Base-by-base conservation (phyloP, 2,888 invertebrate species). In the Leptopterna dolabrata region DNA sequence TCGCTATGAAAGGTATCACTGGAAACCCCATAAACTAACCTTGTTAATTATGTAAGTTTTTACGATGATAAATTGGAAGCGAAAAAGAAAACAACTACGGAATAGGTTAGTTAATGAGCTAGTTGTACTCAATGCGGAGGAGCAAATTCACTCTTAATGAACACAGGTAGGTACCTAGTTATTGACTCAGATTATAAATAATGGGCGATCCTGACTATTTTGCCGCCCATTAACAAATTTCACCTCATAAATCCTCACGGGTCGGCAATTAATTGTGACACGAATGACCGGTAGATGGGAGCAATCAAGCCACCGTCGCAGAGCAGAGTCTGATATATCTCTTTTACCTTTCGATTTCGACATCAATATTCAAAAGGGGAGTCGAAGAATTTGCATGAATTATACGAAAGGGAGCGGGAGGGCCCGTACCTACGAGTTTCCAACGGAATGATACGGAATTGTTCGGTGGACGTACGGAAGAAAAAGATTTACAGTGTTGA, bases 281-380 rank as follows among this genome's bases (percentile, higher is more conserved):
- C 4, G 63, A 24, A 63, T 63, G 24, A 63, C 63, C 63, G 24
- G 24, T 63, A 63, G 24, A 63, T 24, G 63, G n/a, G 36, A 36
- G 63, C 63, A 27, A 63, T 63, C 63, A 63, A 63, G 63, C 63
- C 63, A 63, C 63, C 63, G 63, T 63, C 24, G 63, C 19, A 63
- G 9, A 2, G 11, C 11, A 63, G 6, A 9, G 24, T 11, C 24
- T 63, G 63, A 41, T 76, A 41, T 41, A 41, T 41, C 73, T 76
- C 36, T 76, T 76, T 76, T 36, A 41, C 41, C 73, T 41, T 76
- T 76, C 41, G 30, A 30, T 30, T 76, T 41, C 73, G 36, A 76
- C 73, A 76, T 76, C 73, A 76, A 76, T 76, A 76, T 76, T 30
- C 73, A 76, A 13, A 6, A 76, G 73, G 73, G 24, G 63, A 19